Evolutionary conservation across 2,113 vertebrate species (phyloP), one percentile per base, ranked within the genome.

Genomic region (Ictidomys tridecemlineatus): DNA sequence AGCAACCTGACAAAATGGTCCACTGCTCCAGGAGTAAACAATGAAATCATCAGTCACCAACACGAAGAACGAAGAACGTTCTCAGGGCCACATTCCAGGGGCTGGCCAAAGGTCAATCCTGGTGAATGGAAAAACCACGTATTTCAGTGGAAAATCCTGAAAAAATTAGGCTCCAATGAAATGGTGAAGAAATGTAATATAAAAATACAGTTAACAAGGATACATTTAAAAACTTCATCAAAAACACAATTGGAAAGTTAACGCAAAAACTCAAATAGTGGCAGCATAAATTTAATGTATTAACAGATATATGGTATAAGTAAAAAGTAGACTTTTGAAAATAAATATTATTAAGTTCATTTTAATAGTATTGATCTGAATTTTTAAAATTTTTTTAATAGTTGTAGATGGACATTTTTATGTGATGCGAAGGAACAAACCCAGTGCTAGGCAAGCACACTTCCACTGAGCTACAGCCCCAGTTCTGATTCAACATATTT

Each of bases 261-360:
- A 91, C 17, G 93, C 58, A 89, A 85, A 85, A 82, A 77, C 30
- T 85, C 56, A 90, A 76, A 34, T 58, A 93, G 13, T 56, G 10
- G 34, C 22, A 63, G 3, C 69, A 78, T 84, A 11, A 32, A 87
- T 72, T 32, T 94, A 61, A 73, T 48, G 2, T 58, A 78, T 72
- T 72, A 80, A 87, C 69, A 93, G 12, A 70, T 86, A 28, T 91
- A 73, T 5, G 72, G 58, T 77, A 73, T 12, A 61, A 63, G 8
- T 17, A 91, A 86, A 80, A 91, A 91, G 32, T 30, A 18, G 51
- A 93, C 2, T 61, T 91, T 91, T 88, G n/a, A 93, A 88, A 76
- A 70, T 82, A 58, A 80, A 10, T 56, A 42, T 72, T 63, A 95
- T 34, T 63, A n/a, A 79, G 56, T 89, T 89, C 32, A 87, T 87